Evolutionary conservation across 2,113 vertebrate species (phyloP), one percentile per base, ranked within the genome.

Genomic region (Otus sunia): DNA sequence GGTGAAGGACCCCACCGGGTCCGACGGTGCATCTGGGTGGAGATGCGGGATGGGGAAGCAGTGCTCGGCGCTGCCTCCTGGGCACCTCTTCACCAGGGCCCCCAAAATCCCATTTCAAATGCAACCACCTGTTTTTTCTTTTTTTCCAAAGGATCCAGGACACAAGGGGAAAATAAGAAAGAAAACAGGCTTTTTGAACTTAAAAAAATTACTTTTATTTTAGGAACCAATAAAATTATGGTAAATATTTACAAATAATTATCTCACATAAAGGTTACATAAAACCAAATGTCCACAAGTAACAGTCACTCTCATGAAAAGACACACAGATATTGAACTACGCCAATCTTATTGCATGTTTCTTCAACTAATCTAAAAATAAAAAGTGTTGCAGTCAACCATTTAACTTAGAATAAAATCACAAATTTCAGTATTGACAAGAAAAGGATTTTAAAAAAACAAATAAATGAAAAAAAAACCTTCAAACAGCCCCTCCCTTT

Each of bases 241-340:
- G 99, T 98, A 99, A 99, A 99, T 99, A 99, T 99, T 99, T 99
- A 99, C 99, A 99, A 99, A 99, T 99, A 99, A 99, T 99, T 99
- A 99, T 99, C 98, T 99, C 99, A 99, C 99, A 99, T 99, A 99
- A 99, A 99, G 98, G 98, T 98, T 99, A 99, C 99, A 99, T 99
- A 99, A 99, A 98, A 99, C 98, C 98, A 98, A 98, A 99, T 99
- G 98, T 99, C 98, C 99, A 99, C 99, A 99, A 99, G 98, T 98
- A 99, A 99, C 99, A 99, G 98, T 99, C 99, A 99, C 99, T 99
- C 99, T 97, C 98, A 98, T 99, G 98, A 98, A 98, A 99, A 98
- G 98, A 98, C 99, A 99, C 99, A 99, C 98, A 98, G 98, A 99
- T 98, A 99, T 98, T 98, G 98, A 99, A 98, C 98, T 99, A 99